Conservation (phyloP, 2,797 vertebrate species). For the Thaleichthys pacificus region DNA sequence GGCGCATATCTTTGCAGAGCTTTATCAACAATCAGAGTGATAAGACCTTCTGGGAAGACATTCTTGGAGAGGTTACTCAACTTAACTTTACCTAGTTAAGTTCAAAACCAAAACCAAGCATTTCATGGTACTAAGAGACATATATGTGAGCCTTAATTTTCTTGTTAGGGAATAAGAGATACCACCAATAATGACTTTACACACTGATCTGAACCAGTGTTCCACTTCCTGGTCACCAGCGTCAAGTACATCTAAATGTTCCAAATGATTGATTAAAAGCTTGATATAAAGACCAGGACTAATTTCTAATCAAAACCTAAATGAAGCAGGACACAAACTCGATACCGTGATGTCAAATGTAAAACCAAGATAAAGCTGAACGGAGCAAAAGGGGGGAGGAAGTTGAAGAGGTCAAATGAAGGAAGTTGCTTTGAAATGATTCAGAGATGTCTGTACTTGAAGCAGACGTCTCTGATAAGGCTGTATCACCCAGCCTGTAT, state of each 20-base stretch:
- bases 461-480: constrained; percentile 6
- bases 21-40: not conserved
- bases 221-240: too few relatives aligned
- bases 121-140: too few relatives aligned
- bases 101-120: too few relatives aligned
- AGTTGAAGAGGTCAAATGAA: constrained; percentile 39
- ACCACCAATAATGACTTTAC: not conserved
- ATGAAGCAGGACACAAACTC: too few relatives aligned
- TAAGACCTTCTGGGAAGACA: not conserved
- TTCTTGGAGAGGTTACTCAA: too few relatives aligned
- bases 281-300: too few relatives aligned
- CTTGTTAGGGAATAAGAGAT: constrained; percentile 1
- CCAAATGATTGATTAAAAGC: too few relatives aligned
- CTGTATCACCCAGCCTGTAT: not conserved
- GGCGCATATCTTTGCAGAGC: not conserved
- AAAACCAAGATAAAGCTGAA: not conserved
- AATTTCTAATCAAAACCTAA: too few relatives aligned
- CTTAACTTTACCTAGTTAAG: too few relatives aligned
- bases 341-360: too few relatives aligned
- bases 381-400: not conserved
- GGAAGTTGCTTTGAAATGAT: constrained; percentile 23
- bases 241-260: too few relatives aligned
- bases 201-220: too few relatives aligned
- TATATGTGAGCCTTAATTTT: not conserved
- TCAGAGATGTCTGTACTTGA: constrained; percentile 7